These are phyloP conservation scores for Crepidodera aurea DNA, from an alignment of 2,888 invertebrate species.

Conservation along the genomic window DNA sequence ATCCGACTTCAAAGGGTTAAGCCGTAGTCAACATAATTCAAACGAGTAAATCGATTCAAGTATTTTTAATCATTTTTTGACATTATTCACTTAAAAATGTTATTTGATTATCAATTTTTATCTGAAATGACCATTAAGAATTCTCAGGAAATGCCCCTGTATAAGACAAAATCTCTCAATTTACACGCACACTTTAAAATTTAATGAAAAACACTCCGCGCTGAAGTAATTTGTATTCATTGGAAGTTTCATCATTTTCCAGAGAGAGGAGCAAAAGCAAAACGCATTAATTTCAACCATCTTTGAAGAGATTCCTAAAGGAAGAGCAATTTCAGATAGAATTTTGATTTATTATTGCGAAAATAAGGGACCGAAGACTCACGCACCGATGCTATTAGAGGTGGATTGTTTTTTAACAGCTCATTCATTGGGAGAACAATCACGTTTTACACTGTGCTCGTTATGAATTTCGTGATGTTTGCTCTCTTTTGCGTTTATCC, in stretches of 20 bases:
- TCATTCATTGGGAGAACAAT: not conserved
- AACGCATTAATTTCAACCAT: conserved; percentile 45
- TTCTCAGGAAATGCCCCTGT: too few relatives aligned
- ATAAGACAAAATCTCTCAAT: not conserved
- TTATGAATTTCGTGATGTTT: too few relatives aligned
- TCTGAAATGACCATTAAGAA: too few relatives aligned
- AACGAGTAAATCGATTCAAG: too few relatives aligned
- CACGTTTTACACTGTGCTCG: not conserved
- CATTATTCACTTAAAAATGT: too few relatives aligned
- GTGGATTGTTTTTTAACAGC: conserved; percentile 11
- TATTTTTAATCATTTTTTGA: too few relatives aligned
- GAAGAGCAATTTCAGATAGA: conserved; percentile 44
- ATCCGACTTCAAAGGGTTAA: too few relatives aligned
- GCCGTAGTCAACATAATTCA: too few relatives aligned
- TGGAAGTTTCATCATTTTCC: conserved; percentile 47
- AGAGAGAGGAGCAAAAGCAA: conserved; percentile 42
- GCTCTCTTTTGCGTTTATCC: too few relatives aligned
- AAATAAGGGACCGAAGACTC: conserved; percentile 29
- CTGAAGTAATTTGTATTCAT: conserved; percentile 45
- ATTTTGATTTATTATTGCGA: conserved; percentile 36
- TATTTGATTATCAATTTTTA: too few relatives aligned
- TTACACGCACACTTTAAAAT: conserved; percentile 11
- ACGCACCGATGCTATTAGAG: conserved; percentile 18
- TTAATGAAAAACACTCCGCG: conserved; percentile 33
- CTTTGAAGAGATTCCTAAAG: conserved; percentile 40